phyloP scores from a whole-genome alignment of 2,113 vertebrate species.

The Emydura subglobosa region DNA sequence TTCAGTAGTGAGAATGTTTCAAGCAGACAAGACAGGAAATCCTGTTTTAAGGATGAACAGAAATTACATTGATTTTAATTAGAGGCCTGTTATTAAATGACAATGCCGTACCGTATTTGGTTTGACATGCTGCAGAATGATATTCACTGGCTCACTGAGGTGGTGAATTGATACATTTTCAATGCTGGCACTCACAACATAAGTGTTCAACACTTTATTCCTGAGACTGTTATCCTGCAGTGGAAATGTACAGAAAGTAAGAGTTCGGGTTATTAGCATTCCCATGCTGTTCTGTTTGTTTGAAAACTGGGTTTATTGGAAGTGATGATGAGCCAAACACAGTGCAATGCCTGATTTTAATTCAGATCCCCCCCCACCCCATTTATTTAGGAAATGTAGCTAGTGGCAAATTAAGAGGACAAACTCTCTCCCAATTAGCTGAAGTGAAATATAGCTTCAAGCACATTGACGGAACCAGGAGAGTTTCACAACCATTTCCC shows the following conservation, averaged over 20 bases:
- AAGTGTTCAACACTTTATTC: constrained; percentile 79
- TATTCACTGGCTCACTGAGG: constrained; percentile 81
- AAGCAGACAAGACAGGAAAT: neutral
- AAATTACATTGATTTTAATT: neutral
- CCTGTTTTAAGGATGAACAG: neutral
- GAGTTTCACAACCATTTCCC: neutral
- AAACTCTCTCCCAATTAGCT: neutral
- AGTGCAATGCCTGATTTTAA: neutral
- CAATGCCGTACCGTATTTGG: constrained; percentile 76
- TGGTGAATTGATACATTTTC: constrained; percentile 77
- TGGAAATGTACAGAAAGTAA: constrained; percentile 19
- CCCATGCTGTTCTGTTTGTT: neutral
- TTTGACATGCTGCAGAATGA: constrained; percentile 81
- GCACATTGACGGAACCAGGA: neutral
- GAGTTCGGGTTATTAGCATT: neutral
- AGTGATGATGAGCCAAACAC: neutral
- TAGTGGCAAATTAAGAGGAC: neutral
- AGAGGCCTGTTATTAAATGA: neutral
- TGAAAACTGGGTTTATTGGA: neutral
- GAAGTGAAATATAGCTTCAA: neutral
- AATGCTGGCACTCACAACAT: constrained; percentile 88
- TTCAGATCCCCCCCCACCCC: neutral
- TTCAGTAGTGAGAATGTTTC: neutral
- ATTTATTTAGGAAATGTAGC: neutral
- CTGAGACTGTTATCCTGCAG: constrained; percentile 72